Evolutionary conservation across 2,888 invertebrate species (phyloP), one percentile per base, ranked within the genome.

Genomic region (Plebejus anna): DNA sequence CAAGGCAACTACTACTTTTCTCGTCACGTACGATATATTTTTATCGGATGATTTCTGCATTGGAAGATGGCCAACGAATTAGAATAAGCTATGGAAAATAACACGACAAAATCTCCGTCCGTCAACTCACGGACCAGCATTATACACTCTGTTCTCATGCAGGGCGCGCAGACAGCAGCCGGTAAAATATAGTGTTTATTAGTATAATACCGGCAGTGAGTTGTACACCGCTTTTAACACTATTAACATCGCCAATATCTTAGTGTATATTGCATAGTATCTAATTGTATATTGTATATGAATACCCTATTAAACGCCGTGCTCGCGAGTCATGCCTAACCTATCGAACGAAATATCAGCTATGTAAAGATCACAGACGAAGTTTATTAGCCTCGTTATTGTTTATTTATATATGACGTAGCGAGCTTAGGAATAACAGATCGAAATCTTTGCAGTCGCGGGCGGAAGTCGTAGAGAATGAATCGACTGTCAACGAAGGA

Each of bases 61-160:
- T 91, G 91, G 92, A 86, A 78, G 77, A 77, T 78, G 80, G 88
- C 92, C 92, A 92, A 88, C 81, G 84, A 84, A 84, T 89, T 87
- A 87, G 86, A 88, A 87, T 86, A 83, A 80, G 75, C 82, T 86
- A 86, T 86, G 83, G 84, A 86, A 90, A 88, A 79, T 81, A 81
- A 82, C 79, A 81, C 51, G 73, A 83, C 22, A 81, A 80, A 78
- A 80, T 79, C 77, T 78, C 70, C 73, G 36, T 32, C 77, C 38
- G 77, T 76, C 79, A 77, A 55, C 55, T 55, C 13, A 16, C 55
- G 55, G 76, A 80, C 76, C 78, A 75, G 59, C 38, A 66, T 80
- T 80, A 81, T 81, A 79, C 57, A 80, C 79, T 81, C 81, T 79
- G 81, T 81, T 77, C 75, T 73, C 66, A 81, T 81, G 80, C 80